Conservation (phyloP, 2,888 invertebrate species). For the Minunthozetes semirufus region DNA sequence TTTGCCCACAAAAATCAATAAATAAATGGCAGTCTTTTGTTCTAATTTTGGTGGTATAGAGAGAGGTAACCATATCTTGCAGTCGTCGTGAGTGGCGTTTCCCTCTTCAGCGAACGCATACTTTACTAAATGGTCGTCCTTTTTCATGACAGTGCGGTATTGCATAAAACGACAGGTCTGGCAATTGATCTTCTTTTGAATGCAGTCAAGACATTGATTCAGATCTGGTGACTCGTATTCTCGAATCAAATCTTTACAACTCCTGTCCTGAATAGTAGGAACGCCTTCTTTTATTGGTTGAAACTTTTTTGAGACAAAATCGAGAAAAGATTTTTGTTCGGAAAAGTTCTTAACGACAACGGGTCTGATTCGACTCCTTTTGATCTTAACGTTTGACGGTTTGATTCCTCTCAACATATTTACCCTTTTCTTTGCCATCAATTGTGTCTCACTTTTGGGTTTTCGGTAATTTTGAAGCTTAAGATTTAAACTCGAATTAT, state of each 20-base stretch:
- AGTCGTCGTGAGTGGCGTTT: constrained; percentile 59
- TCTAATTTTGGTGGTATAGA: constrained; percentile 60
- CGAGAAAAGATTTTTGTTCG: neutral
- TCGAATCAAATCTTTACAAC: constrained; percentile 2
- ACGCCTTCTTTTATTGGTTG: constrained; percentile 15
- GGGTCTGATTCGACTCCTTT: neutral
- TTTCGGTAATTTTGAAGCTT: too few relatives aligned
- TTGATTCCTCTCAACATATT: neutral
- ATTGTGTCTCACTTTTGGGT: neutral
- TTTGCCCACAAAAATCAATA: constrained; percentile 74
- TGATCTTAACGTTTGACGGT: neutral
- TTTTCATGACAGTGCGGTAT: constrained; percentile 81
- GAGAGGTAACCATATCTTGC: constrained; percentile 75
- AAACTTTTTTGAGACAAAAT: neutral
- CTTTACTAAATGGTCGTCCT: constrained; percentile 76
- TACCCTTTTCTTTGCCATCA: neutral
- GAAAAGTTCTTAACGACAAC: neutral
- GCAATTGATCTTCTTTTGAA: neutral
- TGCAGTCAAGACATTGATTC: neutral
- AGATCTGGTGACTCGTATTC: neutral
- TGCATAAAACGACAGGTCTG: constrained; percentile 78
- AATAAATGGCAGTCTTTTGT: constrained; percentile 76
- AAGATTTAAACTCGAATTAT: too few relatives aligned
- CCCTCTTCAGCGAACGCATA: constrained; percentile 91
- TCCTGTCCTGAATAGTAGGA: constrained; percentile 15